A percentile compares a stretch with the other conserved stretches of the same genome.
These are phyloP conservation scores for Xenopus borealis DNA, from an alignment of 2,113 vertebrate genomes.

Conservation along the genomic window DNA sequence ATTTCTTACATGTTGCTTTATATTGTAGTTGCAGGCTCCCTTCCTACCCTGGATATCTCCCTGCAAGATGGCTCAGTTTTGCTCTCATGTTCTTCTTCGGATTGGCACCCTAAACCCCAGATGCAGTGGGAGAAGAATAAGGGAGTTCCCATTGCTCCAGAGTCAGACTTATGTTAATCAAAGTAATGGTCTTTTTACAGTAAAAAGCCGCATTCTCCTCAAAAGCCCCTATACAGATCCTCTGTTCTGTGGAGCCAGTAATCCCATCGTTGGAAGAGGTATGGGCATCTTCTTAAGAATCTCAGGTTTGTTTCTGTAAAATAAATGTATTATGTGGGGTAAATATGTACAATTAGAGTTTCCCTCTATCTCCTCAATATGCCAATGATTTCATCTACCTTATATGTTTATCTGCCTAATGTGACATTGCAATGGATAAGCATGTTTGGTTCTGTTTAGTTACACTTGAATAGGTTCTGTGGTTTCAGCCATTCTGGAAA, in stretches of 20 bases:
- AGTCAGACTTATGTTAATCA: not conserved
- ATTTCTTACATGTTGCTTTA: not conserved
- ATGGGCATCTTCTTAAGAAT: conserved; percentile 11
- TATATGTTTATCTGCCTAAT: no score
- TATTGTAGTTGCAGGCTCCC: conserved; percentile 16
- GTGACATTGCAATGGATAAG: no score
- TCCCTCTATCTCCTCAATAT: no score
- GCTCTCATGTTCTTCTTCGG: conserved; percentile 1
- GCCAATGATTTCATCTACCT: no score
- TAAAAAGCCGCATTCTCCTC: conserved; percentile 19
- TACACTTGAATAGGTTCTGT: no score
- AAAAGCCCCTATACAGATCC: not conserved
- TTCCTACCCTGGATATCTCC: conserved; percentile 12
- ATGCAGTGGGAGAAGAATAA: conserved; percentile 8
- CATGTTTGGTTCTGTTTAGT: no score
- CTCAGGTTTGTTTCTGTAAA: conserved; percentile 4
- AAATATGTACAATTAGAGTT: no score
- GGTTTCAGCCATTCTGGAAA: no score
- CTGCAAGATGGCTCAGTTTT: not conserved
- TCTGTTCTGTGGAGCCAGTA: conserved; percentile 1
- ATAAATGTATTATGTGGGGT: no score
- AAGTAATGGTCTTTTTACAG: not conserved
- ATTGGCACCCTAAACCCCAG: conserved; percentile 22
- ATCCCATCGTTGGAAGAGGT: conserved; percentile 11
- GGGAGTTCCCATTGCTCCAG: not conserved